phyloP scores from a whole-genome alignment of 2,888 invertebrate genomes.

The Bruchidius siliquastri region DNA sequence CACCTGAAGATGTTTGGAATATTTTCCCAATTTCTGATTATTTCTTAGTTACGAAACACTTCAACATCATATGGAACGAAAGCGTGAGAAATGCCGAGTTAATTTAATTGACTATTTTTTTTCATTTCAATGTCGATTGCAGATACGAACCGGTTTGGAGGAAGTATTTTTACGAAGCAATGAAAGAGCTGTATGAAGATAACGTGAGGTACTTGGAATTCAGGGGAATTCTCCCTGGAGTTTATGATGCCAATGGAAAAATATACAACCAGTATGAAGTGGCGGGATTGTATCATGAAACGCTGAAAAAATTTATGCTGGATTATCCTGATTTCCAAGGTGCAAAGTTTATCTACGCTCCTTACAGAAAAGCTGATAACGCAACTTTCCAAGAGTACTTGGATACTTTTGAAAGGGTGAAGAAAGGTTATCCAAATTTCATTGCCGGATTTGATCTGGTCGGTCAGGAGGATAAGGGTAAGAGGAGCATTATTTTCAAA shows the following conservation, averaged over 20 bases:
- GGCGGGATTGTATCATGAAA: constrained; percentile 48
- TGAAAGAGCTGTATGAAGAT: constrained; percentile 58
- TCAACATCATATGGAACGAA: too few species aligned
- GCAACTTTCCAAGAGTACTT: constrained; percentile 38
- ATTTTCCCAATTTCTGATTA: too few species aligned
- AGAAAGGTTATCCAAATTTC: constrained; percentile 50
- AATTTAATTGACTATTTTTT: too few species aligned
- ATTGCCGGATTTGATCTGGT: constrained; percentile 78
- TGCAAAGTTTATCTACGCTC: constrained; percentile 58
- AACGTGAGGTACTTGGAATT: constrained; percentile 61
- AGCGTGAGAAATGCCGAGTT: too few species aligned
- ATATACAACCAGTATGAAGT: constrained; percentile 48
- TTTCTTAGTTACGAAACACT: too few species aligned
- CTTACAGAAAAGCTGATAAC: constrained; percentile 44
- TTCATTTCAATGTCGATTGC: neutral
- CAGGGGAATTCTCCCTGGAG: constrained; percentile 50
- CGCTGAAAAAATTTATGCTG: constrained; percentile 49
- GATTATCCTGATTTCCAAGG: constrained; percentile 57
- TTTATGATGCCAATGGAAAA: constrained; percentile 56
- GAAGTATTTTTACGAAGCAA: constrained; percentile 52
- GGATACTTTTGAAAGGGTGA: constrained; percentile 15
- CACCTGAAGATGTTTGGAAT: too few species aligned
- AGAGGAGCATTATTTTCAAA: constrained; percentile 3
- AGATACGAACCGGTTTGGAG: constrained; percentile 55
- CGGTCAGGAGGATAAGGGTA: constrained; percentile 71